Conservation (phyloP, 92 coral and sea anemone species). For the Palythoa grandis region DNA sequence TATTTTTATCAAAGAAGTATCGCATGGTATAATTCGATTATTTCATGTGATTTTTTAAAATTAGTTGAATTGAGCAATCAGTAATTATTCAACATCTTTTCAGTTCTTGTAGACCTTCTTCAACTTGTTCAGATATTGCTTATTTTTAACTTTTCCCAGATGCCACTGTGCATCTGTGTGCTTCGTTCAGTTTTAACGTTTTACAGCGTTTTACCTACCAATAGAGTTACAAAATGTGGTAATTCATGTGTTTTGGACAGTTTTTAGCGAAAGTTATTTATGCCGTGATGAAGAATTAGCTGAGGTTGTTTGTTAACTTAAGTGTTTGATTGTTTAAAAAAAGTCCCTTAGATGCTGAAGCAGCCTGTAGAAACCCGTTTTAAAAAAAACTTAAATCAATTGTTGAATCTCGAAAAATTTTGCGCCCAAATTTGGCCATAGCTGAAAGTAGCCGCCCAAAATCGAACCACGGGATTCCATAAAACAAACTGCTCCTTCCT, state of each 20-base stretch:
- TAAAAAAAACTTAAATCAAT: neutral
- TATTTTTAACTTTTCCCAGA: neutral
- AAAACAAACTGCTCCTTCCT: slow-evolving; percentile 42
- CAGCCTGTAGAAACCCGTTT: slow-evolving; percentile 25
- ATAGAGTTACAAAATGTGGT: neutral
- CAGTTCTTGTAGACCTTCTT: neutral
- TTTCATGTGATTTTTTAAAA: neutral
- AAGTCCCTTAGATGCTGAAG: slow-evolving; percentile 16
- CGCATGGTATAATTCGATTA: neutral
- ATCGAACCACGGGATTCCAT: slow-evolving; percentile 17
- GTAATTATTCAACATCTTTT: neutral
- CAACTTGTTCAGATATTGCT: neutral
- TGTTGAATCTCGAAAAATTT: neutral
- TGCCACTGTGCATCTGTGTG: neutral
- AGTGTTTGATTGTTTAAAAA: neutral
- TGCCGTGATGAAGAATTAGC: neutral
- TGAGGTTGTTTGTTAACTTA: neutral
- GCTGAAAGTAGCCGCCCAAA: slow-evolving; percentile 36
- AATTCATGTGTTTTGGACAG: neutral
- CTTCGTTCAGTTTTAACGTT: no score
- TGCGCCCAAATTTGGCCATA: slow-evolving; percentile 45
- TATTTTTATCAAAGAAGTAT: neutral
- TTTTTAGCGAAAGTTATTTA: neutral
- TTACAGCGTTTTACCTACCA: neutral
- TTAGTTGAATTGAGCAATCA: neutral